Evolutionary conservation across 1,140 invertebrate genomes (phyloP).

Genomic region (Harpegnathos saltator): DNA sequence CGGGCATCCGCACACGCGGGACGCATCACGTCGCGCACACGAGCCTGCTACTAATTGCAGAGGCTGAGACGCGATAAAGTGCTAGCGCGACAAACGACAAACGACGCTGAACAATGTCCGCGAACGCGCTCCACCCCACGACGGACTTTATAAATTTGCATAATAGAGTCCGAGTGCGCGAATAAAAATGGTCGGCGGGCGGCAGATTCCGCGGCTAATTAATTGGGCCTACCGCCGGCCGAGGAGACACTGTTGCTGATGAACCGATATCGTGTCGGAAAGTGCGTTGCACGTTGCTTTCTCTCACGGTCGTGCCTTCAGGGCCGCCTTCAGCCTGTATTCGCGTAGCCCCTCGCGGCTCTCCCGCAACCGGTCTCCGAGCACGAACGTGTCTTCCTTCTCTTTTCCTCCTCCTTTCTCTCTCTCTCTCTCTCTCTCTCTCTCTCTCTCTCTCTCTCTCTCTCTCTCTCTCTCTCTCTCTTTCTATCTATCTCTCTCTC

Average conservation of each 20-base stretch:
- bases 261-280: conserved; percentile 27
- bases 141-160: conserved; percentile 32
- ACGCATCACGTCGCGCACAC: not conserved
- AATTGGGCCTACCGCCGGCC: conserved; percentile 8
- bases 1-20: too few species aligned
- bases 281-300: conserved; percentile 33
- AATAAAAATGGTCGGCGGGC: not conserved
- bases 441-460: not conserved
- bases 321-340: not conserved
- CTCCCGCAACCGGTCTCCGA: conserved; percentile 7
- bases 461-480: not conserved
- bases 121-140: too few species aligned
- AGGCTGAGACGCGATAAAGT: not conserved
- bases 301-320: conserved; percentile 25
- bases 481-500: not conserved
- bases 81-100: not conserved
- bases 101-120: not conserved
- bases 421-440: conserved; percentile 1
- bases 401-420: too few species aligned
- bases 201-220: conserved; percentile 16
- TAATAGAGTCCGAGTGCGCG: not conserved
- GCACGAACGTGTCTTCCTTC: not conserved
- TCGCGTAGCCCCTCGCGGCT: not conserved
- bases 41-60: not conserved
- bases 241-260: conserved; percentile 39